Evolutionary conservation across 92 coral and sea anemone species (phyloP).

Genomic region (Epizoanthus rinbou): DNA sequence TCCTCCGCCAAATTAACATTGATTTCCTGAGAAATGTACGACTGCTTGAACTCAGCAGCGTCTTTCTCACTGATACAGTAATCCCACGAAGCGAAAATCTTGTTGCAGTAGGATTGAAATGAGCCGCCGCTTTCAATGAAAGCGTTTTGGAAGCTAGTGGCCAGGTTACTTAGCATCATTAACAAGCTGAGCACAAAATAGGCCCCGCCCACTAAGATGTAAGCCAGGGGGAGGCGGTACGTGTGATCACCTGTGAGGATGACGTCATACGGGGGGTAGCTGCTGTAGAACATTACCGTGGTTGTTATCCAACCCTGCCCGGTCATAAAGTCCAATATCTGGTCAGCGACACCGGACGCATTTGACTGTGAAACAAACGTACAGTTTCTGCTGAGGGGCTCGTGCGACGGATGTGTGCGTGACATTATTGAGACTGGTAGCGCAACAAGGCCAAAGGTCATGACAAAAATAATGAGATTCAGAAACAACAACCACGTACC

Average conservation of each 20-base stretch:
- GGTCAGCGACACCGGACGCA: conserved; percentile 39
- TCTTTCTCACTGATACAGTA: conserved; percentile 83
- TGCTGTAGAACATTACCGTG: conserved; percentile 92
- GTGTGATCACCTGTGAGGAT: conserved; percentile 71
- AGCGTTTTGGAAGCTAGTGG: conserved; percentile 79
- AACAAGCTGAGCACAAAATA: conserved; percentile 77
- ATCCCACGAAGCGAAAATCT: conserved; percentile 94
- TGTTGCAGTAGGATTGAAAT: conserved; percentile 87
- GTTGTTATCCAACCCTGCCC: conserved; percentile 96
- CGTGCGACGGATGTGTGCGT: neutral
- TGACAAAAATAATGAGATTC: conserved; percentile 75
- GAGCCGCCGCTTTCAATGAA: conserved; percentile 94
- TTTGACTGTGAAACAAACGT: conserved; percentile 26
- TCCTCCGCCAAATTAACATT: conserved; percentile 70
- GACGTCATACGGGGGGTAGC: conserved; percentile 78
- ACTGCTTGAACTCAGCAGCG: conserved; percentile 78
- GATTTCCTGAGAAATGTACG: conserved; percentile 76
- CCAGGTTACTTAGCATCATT: conserved; percentile 78
- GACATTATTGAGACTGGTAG: conserved; percentile 58
- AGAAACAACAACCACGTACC: conserved; percentile 91
- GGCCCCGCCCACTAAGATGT: conserved; percentile 86
- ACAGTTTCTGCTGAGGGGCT: conserved; percentile 23
- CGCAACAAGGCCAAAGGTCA: conserved; percentile 90
- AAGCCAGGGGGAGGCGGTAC: conserved; percentile 92
- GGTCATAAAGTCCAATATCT: conserved; percentile 80